Percentiles rank a stretch among this genome's conserved stretches.
These are phyloP conservation scores for Pyrrhura leucotis DNA, from an alignment of 2,797 vertebrate species.

Conservation along the genomic window DNA sequence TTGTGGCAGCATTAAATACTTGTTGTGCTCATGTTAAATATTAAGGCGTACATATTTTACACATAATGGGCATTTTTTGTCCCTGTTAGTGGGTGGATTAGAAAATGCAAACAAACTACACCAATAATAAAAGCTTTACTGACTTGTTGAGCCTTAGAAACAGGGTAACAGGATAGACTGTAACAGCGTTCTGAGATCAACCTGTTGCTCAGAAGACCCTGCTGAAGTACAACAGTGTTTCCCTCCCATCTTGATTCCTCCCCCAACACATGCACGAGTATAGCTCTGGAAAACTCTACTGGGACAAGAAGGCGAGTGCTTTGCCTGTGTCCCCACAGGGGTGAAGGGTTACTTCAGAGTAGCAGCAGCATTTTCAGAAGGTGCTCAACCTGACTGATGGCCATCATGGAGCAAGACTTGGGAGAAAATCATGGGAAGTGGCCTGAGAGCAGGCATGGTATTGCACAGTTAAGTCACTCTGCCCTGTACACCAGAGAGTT, in stretches of 20 bases:
- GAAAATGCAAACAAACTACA: neutral
- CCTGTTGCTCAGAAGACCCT: neutral
- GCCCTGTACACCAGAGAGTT: neutral
- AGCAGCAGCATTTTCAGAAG: neutral
- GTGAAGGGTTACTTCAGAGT: neutral
- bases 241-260: neutral
- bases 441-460: neutral
- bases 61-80: neutral
- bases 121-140: neutral
- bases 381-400: neutral
- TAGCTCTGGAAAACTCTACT: neutral
- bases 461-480: neutral
- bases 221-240: neutral
- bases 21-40: neutral
- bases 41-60: neutral
- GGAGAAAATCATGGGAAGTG: neutral
- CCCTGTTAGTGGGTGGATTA: neutral
- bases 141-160: neutral
- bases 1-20: neutral
- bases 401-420: neutral
- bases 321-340: fast-evolving
- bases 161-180: neutral
- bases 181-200: neutral
- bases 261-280: fast-evolving
- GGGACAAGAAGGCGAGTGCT: neutral